These are phyloP conservation scores for Xylophagus ater DNA, from an alignment of 2,888 invertebrate genomes.

Conservation along the genomic window DNA sequence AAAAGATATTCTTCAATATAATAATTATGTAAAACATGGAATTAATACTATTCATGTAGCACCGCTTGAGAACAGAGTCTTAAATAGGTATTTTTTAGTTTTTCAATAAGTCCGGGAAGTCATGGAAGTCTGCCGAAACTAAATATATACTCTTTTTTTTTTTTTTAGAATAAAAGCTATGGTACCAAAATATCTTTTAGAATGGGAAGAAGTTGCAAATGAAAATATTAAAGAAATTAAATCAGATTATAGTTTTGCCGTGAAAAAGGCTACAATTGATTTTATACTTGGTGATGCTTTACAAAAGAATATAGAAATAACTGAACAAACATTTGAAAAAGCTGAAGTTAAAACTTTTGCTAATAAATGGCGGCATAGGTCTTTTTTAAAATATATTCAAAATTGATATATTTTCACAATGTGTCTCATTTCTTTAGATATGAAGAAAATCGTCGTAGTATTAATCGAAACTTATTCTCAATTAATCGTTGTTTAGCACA, in stretches of 20 bases:
- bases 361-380: conserved; percentile 54
- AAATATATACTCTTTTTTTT: conserved; percentile 1
- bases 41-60: conserved; percentile 84
- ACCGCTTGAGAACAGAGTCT: conserved; percentile 62
- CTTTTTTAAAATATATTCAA: conserved; percentile 16
- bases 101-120: neutral
- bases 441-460: conserved; percentile 39
- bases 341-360: conserved; percentile 50
- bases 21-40: conserved; percentile 82
- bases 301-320: conserved; percentile 23
- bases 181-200: conserved; percentile 50
- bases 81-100: conserved; percentile 46
- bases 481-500: conserved; percentile 74
- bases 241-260: conserved; percentile 74
- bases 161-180: conserved; percentile 48
- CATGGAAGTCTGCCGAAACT: neutral
- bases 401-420: neutral
- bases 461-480: conserved; percentile 54
- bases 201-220: conserved; percentile 48
- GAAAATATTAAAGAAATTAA: conserved; percentile 65
- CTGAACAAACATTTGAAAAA: conserved; percentile 45
- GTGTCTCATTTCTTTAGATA: conserved; percentile 28
- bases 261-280: conserved; percentile 86
- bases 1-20: conserved; percentile 65
- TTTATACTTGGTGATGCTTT: conserved; percentile 75